Percentiles rank a stretch among this genome's conserved stretches.
Evolutionary conservation across 2,888 invertebrate genomes (phyloP).

Genomic region (Agrilus cyanescens): DNA sequence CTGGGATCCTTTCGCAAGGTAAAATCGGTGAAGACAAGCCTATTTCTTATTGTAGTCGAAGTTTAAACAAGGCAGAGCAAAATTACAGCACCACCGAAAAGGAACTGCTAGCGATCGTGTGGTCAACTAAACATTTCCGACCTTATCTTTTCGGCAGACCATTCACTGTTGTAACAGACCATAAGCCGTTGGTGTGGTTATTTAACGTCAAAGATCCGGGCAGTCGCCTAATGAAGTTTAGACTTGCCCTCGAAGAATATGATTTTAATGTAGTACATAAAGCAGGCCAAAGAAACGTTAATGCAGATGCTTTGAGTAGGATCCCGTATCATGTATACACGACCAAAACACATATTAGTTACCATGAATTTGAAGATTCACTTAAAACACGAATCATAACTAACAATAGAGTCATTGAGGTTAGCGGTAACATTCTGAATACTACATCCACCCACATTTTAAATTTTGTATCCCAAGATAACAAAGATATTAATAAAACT

Average conservation of each 20-base stretch:
- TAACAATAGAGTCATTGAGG: too few relatives aligned
- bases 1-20: constrained; percentile 21
- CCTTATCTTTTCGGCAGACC: too few relatives aligned
- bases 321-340: constrained; percentile 9
- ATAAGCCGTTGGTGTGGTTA: too few relatives aligned
- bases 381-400: too few relatives aligned
- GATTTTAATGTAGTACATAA: too few relatives aligned
- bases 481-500: too few relatives aligned
- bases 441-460: too few relatives aligned
- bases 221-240: constrained; percentile 22
- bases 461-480: too few relatives aligned
- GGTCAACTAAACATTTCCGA: constrained; percentile 25
- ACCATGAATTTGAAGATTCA: constrained; percentile 10
- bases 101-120: constrained; percentile 29
- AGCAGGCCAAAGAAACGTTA: constrained; percentile 20
- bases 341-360: background rate
- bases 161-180: too few relatives aligned
- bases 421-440: too few relatives aligned
- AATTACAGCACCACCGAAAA: constrained; percentile 29
- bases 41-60: too few relatives aligned
- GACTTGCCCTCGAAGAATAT: constrained; percentile 23
- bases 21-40: too few relatives aligned
- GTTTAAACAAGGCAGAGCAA: constrained; percentile 22
- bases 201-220: constrained; percentile 23
- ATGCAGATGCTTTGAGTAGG: constrained; percentile 21